Evolutionary conservation across 2,888 invertebrate species (phyloP).

Genomic region (Metopia argyrocephala): DNA sequence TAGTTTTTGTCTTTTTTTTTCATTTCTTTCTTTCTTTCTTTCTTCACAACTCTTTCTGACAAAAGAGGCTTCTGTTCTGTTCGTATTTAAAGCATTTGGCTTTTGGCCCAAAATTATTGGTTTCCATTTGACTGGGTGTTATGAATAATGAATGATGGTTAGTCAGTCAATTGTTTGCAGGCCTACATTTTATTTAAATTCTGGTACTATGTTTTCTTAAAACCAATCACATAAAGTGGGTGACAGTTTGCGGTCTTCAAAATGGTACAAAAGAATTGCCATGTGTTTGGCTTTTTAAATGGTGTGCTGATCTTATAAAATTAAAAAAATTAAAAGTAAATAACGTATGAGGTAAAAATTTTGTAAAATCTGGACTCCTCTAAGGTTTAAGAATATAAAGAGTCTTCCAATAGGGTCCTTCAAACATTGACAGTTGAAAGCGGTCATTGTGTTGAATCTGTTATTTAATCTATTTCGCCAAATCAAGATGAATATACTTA

Average conservation of each 20-base stretch:
- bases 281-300: background rate
- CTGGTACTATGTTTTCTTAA: background rate
- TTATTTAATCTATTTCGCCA: too few species aligned
- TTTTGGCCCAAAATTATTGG: slow-evolving; percentile 50
- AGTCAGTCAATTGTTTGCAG: slow-evolving; percentile 33
- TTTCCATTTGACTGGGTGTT: background rate
- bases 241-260: slow-evolving; percentile 39
- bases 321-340: too few species aligned
- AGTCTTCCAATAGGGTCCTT: too few species aligned
- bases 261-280: background rate
- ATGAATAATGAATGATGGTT: slow-evolving; percentile 18
- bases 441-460: too few species aligned
- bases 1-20: background rate
- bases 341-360: too few species aligned
- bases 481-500: too few species aligned
- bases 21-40: background rate
- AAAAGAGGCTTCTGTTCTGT: background rate
- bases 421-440: too few species aligned
- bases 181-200: slow-evolving; percentile 11
- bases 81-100: slow-evolving; percentile 21
- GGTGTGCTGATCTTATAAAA: too few species aligned
- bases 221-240: background rate
- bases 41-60: background rate
- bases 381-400: too few species aligned
- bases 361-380: too few species aligned